Base-by-base conservation (phyloP, 1,140 invertebrate species). In the Drosophila ohnishii region DNA sequence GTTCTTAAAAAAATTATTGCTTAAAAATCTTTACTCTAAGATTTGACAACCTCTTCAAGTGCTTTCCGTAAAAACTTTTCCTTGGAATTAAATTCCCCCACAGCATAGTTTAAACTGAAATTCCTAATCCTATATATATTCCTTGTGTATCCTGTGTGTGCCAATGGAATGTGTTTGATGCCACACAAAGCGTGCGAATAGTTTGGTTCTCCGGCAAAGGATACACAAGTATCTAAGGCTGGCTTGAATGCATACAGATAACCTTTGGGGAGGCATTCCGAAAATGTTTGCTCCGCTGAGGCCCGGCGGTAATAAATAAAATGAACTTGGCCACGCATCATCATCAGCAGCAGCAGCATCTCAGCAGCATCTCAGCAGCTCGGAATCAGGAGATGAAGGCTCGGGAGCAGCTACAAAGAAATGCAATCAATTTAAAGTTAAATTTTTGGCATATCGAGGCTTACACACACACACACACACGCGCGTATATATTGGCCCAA, bases 111-210 rank as follows among this genome's bases (percentile, higher is more conserved):
- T 14, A 10, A 13, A 19, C 2, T 16, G 42, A 10, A 55, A 59
- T 59, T 59, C 55, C 16, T 2, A 7, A 13, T 25, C 16, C 32
- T 22, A 14, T 35, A 47, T 34, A 34, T 25, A 19, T 19, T 32
- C n/a, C 48, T 32, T 32, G 14, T 25, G 25, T 7, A 40, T 39
- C 32, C 22, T n/a, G 30, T n/a, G 13, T 34, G 13, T 34, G 14
- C 22, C 25, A 32, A 16, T 53, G 70, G 83, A 87, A 85, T 85
- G 83, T 85, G 83, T 82, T 85, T 85, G 82, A 85, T 71, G 64
- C 75, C 69, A 85, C 83, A 75, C 82, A 87, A 85, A 85, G 82
- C 70, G 82, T 75, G 78, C 82, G 70, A 85, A 85, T 87, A 82
- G 82, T 85, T 85, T 71, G 74, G 74, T 74, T 50, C 48, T 14